Evolutionary conservation across 2,888 invertebrate species (phyloP).

Genomic region (Cheilosia pagana): DNA sequence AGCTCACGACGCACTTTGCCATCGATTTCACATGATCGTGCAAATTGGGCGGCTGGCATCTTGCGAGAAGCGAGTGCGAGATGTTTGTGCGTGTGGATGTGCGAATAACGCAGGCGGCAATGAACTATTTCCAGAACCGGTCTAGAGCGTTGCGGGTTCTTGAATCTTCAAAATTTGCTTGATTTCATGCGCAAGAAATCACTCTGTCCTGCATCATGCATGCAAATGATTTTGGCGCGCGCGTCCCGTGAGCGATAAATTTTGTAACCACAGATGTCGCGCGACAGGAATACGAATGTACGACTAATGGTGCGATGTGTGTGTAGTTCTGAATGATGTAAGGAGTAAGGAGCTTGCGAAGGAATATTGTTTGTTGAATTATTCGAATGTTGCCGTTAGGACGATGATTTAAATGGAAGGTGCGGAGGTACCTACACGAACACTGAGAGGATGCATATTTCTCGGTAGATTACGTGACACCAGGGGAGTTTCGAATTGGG

Average conservation of each 20-base stretch:
- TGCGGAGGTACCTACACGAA: conserved; percentile 21
- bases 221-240: conserved; percentile 49
- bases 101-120: conserved; percentile 36
- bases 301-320: conserved; percentile 29
- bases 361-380: conserved; percentile 49
- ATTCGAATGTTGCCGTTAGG: conserved; percentile 40
- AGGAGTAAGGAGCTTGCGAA: conserved; percentile 31
- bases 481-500: conserved; percentile 10
- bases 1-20: conserved; percentile 6
- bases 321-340: conserved; percentile 49
- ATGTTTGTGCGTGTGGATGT: neutral
- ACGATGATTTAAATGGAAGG: conserved; percentile 41
- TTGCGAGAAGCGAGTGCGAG: neutral
- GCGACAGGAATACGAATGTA: conserved; percentile 40
- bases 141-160: conserved; percentile 37
- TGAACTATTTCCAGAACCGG: conserved; percentile 67
- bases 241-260: conserved; percentile 53
- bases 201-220: conserved; percentile 33
- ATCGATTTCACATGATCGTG: conserved; percentile 59
- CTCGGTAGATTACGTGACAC: conserved; percentile 37
- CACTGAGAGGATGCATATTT: conserved; percentile 33
- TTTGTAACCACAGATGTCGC: conserved; percentile 44
- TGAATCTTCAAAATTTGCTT: conserved; percentile 54
- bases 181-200: conserved; percentile 14
- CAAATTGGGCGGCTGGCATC: conserved; percentile 28